A percentile compares a stretch with the other conserved stretches of the same genome.
These are phyloP conservation scores for Himalopsyche japonica DNA, from an alignment of 2,888 invertebrate genomes.

Conservation along the genomic window DNA sequence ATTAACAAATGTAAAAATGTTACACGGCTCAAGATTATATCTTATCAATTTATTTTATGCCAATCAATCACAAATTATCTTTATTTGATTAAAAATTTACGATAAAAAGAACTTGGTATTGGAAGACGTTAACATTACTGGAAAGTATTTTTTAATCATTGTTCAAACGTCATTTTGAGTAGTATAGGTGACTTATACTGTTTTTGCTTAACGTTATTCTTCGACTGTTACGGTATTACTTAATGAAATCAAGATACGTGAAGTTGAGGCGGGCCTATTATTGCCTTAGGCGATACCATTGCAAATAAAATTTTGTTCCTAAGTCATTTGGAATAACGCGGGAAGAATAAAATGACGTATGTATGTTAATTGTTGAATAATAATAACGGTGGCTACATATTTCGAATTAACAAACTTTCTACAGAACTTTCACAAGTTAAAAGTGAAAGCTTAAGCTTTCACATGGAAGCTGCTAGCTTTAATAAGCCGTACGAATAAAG, in stretches of 20 bases:
- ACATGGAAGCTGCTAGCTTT: no score
- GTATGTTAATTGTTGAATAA: neutral
- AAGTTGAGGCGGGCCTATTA: neutral
- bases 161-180: no score
- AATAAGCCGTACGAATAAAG: no score
- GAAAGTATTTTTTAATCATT: no score
- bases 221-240: neutral
- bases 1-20: no score
- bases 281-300: neutral
- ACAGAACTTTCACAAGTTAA: neutral
- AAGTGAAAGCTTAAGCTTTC: no score
- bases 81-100: no score
- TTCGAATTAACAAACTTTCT: neutral
- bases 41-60: no score
- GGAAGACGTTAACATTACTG: no score
- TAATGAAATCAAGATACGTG: slow-evolving; percentile 25
- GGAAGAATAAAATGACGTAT: neutral
- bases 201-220: neutral
- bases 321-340: neutral
- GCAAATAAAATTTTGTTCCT: neutral
- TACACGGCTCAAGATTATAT: no score
- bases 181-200: neutral
- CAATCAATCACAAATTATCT: no score
- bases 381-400: neutral
- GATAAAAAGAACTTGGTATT: no score